Base-by-base conservation (phyloP, 2,797 vertebrate genomes). In the Odontamblyopus rebecca region DNA sequence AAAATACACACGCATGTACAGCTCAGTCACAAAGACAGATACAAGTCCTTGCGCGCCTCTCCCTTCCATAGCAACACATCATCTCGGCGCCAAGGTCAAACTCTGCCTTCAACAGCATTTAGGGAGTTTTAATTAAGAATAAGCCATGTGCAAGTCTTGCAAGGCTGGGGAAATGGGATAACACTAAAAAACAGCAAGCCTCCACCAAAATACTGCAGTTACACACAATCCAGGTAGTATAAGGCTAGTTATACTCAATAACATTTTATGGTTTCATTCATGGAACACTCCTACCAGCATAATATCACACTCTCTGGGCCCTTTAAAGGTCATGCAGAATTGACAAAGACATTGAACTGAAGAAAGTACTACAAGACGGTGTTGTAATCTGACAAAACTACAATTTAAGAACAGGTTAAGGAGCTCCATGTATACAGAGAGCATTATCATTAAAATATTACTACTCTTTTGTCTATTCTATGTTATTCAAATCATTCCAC, bases 1-100 rank as follows among this genome's bases (percentile, higher is more conserved):
- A 57, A 35, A 48, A 32, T 2, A 51, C 69, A 69, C 73, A 70
- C 76, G 67, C 66, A 65, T n/a, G 59, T 26, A 38, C 71, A 70
- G 78, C 68, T 75, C 61, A 48, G 68, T 77, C 69, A 61, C 65
- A 67, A 64, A 83, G 75, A 76, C 78, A 73, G 79, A 84, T 78
- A 81, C 53, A 32, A 62, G 80, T 77, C 82, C 79, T 85, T 85
- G 79, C 61, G 73, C 56, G 70, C 51, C 71, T 77, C 71, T 82
- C 74, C 66, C 44, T 68, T 62, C 30, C 60, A 0, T 78, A 73
- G 70, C 70, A 72, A 71, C 74, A 82, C 72, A 71, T 61, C 51
- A 68, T 71, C 57, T 64, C 51, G 6, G 27, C 0, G 30, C 73
- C 70, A 85, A 84, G 82, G 84, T 85, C 69, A 75, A 69, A 78